Evolutionary conservation across 2,113 vertebrate species (phyloP), one percentile per base, ranked within the genome.

Genomic region (Aegotheles bennettii): DNA sequence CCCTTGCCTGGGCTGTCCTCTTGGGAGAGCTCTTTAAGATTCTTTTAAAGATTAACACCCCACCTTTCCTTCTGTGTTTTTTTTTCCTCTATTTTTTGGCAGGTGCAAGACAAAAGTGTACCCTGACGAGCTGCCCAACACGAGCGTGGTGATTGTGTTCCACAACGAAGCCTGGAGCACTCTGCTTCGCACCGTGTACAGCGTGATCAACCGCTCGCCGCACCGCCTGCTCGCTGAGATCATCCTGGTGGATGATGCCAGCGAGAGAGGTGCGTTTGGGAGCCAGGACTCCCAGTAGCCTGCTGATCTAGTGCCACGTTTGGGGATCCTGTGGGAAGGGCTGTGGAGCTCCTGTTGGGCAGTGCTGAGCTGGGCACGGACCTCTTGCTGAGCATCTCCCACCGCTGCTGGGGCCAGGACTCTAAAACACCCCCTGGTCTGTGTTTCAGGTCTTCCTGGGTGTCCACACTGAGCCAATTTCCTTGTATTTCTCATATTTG

Each of bases 101-200:
- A 99, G 99, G 82, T 99, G 99, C 97, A 99, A 99, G 97, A 99
- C 98, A 11, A 99, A 99, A 93, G 98, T 99, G 76, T 98, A 99
- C 91, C 97, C 98, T 0, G 99, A 98, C 26, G 98, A 99, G 43
- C 98, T 99, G 84, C 99, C 99, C 68, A 99, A 98, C 97, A 99
- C 99, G 43, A 99, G 99, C 67, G 99, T 99, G 9, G 99, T 99
- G 45, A 99, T 99, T n/a, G 99, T 99, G 59, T 99, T 99, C 91
- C 99, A 99, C 97, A 99, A 99, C 42, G 99, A 99, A 91, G 99
- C 99, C 0, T 99, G 99, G 99, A 99, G 99, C 93, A 99, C 99
- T 1, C 97, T 99, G 61, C 98, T 99, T 23, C 98, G 99, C 23
- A 99, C 99, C 0, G 97, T 99, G 33, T 98, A 99, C 97, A 99